Percentiles rank a stretch among this genome's conserved stretches.
These are phyloP conservation scores for Holothuria leucospilota DNA, from an alignment of 53 echinoderm and acorn worm species.

Conservation along the genomic window DNA sequence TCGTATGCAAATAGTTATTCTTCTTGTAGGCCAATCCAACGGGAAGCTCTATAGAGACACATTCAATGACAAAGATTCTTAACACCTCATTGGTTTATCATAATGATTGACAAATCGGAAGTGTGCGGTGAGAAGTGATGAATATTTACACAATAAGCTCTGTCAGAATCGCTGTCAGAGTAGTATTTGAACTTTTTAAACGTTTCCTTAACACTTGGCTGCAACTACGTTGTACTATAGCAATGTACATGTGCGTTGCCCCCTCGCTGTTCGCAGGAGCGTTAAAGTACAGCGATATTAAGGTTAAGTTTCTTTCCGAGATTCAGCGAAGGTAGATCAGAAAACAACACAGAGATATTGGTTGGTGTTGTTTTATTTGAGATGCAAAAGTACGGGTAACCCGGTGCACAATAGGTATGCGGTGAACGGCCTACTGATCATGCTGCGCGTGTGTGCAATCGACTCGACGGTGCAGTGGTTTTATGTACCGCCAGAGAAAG, in stretches of 20 bases:
- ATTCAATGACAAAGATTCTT: constrained; percentile 41
- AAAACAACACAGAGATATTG: constrained; percentile 35
- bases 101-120: constrained; percentile 43
- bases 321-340: constrained; percentile 13
- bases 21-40: constrained; percentile 38
- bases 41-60: neutral
- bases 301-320: constrained; percentile 24
- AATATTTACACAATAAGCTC: constrained; percentile 36
- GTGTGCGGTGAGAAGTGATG: constrained; percentile 28
- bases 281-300: constrained; percentile 41
- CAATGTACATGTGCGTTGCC: neutral
- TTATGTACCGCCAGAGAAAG: constrained; percentile 11
- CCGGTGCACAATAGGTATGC: constrained; percentile 46
- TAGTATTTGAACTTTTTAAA: too few relatives aligned
- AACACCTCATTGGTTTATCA: constrained; percentile 40
- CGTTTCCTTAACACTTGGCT: neutral
- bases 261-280: constrained; percentile 40
- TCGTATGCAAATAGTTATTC: constrained; percentile 42
- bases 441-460: constrained; percentile 42
- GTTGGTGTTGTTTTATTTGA: constrained; percentile 29
- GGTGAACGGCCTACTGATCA: constrained; percentile 43
- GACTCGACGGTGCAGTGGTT: constrained; percentile 35
- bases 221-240: neutral
- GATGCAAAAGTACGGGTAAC: constrained; percentile 39
- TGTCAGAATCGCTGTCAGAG: constrained; percentile 20